phyloP scores from a whole-genome alignment of 2,113 vertebrate species.

The Pseudolaguvia tuberculata region DNA sequence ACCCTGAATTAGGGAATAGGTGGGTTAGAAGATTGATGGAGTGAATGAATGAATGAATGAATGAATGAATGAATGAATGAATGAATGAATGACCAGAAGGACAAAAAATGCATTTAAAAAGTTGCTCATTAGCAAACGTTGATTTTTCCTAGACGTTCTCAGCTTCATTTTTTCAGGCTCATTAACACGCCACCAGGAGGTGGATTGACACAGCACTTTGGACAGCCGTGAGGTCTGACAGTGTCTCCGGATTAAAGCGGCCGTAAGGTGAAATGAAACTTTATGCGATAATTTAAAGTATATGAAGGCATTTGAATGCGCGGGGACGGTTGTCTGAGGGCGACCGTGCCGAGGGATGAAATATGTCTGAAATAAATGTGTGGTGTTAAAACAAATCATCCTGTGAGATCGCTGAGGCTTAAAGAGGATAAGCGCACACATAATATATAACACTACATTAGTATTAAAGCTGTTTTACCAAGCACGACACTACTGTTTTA shows the following conservation, averaged over 20 bases:
- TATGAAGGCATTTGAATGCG: slow-evolving; percentile 28
- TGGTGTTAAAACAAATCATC: slow-evolving; percentile 16
- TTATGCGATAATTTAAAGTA: background rate
- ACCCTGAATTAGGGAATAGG: no score
- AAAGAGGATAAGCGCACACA: slow-evolving; percentile 20
- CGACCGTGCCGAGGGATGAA: background rate
- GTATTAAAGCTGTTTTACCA: background rate
- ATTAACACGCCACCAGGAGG: background rate
- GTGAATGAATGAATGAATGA: no score
- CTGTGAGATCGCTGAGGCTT: background rate
- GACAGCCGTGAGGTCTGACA: slow-evolving; percentile 5
- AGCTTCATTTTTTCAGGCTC: background rate
- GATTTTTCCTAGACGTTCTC: slow-evolving; percentile 26
- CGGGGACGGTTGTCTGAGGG: background rate
- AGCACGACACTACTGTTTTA: background rate
- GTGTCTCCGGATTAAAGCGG: slow-evolving; percentile 6
- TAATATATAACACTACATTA: background rate
- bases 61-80: no score
- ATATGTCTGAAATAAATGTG: slow-evolving; percentile 15
- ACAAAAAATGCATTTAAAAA: background rate
- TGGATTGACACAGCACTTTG: background rate
- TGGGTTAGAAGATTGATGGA: no score
- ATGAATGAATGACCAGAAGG: slow-evolving; percentile 1
- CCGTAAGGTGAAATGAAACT: slow-evolving; percentile 18
- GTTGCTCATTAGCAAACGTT: slow-evolving; percentile 27